Evolutionary conservation across 2,113 vertebrate genomes (phyloP).

Genomic region (Mormoops blainvillei): DNA sequence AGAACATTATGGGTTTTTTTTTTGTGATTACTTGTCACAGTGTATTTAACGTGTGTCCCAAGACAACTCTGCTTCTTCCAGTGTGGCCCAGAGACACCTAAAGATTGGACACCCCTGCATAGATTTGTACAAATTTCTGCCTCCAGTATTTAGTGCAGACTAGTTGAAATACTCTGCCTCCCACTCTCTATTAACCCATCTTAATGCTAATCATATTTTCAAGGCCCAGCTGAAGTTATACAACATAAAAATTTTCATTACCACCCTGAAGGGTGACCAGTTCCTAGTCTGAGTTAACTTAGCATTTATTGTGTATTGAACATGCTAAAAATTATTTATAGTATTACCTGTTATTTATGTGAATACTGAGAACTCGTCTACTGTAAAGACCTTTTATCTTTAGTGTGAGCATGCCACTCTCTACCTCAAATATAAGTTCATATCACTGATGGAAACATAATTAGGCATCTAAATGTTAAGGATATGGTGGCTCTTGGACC

Average conservation of each 20-base stretch:
- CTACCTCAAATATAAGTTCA: background rate
- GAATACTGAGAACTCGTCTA: background rate
- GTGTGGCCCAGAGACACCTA: too few relatives aligned
- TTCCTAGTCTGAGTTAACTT: background rate
- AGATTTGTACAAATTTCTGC: background rate
- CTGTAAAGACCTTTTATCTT: background rate
- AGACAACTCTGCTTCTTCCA: too few relatives aligned
- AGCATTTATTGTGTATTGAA: background rate
- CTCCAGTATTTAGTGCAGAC: background rate
- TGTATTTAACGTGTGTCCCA: too few relatives aligned
- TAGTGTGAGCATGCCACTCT: background rate
- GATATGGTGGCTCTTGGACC: accelerated
- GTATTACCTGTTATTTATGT: background rate
- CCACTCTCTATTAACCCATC: background rate
- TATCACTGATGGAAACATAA: background rate
- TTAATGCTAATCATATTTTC: background rate
- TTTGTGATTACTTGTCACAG: too few relatives aligned
- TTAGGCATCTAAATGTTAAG: background rate
- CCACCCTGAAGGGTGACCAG: background rate
- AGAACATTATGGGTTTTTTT: too few relatives aligned
- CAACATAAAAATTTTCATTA: background rate
- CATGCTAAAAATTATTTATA: background rate
- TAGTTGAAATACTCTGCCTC: background rate
- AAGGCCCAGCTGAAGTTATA: background rate
- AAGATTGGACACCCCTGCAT: background rate